These are phyloP conservation scores for Smittia aterrima DNA, from an alignment of 2,888 invertebrate species.

Conservation along the genomic window DNA sequence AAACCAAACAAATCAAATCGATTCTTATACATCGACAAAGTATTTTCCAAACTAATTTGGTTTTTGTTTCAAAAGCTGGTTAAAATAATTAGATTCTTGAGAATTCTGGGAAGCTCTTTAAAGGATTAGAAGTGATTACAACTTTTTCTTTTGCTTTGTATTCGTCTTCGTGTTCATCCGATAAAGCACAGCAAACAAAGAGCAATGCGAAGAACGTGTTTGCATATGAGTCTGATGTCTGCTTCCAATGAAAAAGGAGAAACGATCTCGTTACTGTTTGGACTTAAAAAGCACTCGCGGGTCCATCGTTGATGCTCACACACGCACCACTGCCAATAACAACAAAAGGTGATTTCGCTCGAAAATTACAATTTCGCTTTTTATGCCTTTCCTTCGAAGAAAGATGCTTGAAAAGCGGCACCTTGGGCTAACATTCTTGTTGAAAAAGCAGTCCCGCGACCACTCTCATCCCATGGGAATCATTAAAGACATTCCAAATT, in stretches of 20 bases:
- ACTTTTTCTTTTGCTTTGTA: too few relatives aligned
- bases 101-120: too few relatives aligned
- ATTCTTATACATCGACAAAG: too few relatives aligned
- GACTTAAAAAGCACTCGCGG: too few relatives aligned
- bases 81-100: too few relatives aligned
- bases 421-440: slow-evolving; percentile 25
- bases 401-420: slow-evolving; percentile 3
- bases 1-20: too few relatives aligned
- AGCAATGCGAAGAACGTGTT: background rate
- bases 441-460: background rate
- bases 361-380: slow-evolving; percentile 11
- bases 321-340: slow-evolving; percentile 24
- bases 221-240: background rate
- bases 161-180: slow-evolving; percentile 20
- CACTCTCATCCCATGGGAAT: background rate
- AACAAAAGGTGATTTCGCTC: background rate
- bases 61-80: too few relatives aligned
- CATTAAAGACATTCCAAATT: background rate
- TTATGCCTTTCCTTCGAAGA: background rate
- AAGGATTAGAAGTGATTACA: too few relatives aligned
- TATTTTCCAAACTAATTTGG: too few relatives aligned
- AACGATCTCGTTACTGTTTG: too few relatives aligned
- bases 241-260: too few relatives aligned
- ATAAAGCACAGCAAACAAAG: background rate
- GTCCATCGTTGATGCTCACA: slow-evolving; percentile 23